A percentile compares a stretch with the other conserved stretches of the same genome.
Evolutionary conservation across 2,888 invertebrate genomes (phyloP).

Genomic region (Xestia xanthographa): DNA sequence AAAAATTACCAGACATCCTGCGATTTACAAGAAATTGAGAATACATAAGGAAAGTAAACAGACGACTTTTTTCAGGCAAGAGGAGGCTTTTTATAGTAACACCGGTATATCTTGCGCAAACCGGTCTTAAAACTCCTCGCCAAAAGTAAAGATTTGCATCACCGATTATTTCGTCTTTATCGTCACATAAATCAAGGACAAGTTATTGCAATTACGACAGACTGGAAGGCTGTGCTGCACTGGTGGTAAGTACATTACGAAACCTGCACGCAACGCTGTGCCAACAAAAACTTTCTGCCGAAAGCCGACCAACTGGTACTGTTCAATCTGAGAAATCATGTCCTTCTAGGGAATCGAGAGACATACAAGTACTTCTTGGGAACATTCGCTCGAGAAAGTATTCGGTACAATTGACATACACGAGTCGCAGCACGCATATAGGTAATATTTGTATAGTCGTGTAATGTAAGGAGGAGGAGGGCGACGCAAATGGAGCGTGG

Average conservation of each 20-base stretch:
- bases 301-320: constrained; percentile 85
- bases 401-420: constrained; percentile 73
- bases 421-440: constrained; percentile 60
- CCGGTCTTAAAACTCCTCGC: constrained; percentile 48
- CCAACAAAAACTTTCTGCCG: constrained; percentile 84
- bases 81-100: constrained; percentile 35
- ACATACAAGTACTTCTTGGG: constrained; percentile 71
- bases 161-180: constrained; percentile 67
- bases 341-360: constrained; percentile 81
- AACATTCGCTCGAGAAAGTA: constrained; percentile 74
- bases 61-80: constrained; percentile 18
- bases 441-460: constrained; percentile 68
- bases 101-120: constrained; percentile 27
- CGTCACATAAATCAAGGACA: constrained; percentile 71
- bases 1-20: constrained; percentile 59
- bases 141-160: constrained; percentile 69
- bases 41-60: constrained; percentile 39
- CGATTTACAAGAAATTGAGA: constrained; percentile 34
- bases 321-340: constrained; percentile 85
- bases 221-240: constrained; percentile 53
- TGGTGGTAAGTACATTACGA: constrained; percentile 73
- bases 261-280: constrained; percentile 76
- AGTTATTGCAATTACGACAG: constrained; percentile 74
- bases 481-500: constrained; percentile 83
- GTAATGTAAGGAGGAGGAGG: constrained; percentile 76